A percentile compares a stretch with the other conserved stretches of the same genome.
phyloP scores from a whole-genome alignment of 2,113 vertebrate species.

The cat (Felis catus) region F.catus_Fca126_mat1.0 CM031419.1:206034001-206034500 shows the following conservation, averaged over 20 bases:
- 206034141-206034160: neutral
- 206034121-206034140: neutral
- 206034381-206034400: neutral
- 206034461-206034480: neutral
- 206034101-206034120: neutral
- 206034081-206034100: accelerated
- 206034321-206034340: neutral
- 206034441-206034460: neutral
- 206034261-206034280: neutral
- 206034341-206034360: neutral
- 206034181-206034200: neutral
- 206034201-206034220: neutral
- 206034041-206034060: neutral
- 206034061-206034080: neutral
- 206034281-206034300: neutral
- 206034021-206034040: neutral
- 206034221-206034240: neutral
- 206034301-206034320: neutral
- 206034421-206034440: neutral
- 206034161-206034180: neutral
- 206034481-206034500: neutral
- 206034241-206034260: neutral
- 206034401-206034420: neutral
- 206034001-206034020: neutral
- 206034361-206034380: neutral